Evolutionary conservation across 2,797 vertebrate species (phyloP).

Genomic region (Acipenser oxyrinchus): DNA sequence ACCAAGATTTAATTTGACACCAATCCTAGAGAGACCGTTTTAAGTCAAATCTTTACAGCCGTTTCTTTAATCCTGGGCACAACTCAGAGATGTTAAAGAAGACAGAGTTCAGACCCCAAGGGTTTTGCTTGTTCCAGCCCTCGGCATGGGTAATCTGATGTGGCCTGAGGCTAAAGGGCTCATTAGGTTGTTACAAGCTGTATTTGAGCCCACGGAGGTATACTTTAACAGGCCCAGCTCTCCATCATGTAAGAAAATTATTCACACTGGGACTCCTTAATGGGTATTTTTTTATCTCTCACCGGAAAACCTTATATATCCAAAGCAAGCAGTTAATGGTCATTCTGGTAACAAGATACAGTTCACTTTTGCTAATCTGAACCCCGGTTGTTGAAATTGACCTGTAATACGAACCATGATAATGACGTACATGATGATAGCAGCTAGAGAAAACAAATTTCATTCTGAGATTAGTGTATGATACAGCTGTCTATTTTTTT

Average conservation of each 20-base stretch:
- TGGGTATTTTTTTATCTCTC: not conserved
- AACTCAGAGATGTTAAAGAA: slow-evolving; percentile 27
- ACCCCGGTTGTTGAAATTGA: no score
- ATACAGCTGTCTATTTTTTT: no score
- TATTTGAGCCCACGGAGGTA: slow-evolving; percentile 51
- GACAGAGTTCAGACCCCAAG: slow-evolving; percentile 28
- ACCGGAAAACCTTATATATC: not conserved
- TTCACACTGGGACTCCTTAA: slow-evolving; percentile 2
- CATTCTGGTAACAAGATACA: no score
- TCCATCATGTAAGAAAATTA: slow-evolving; percentile 15
- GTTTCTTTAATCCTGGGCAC: slow-evolving; percentile 32
- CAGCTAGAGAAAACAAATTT: no score
- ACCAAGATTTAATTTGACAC: slow-evolving; percentile 45
- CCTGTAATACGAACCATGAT: no score
- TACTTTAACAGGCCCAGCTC: slow-evolving; percentile 42
- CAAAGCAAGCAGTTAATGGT: not conserved
- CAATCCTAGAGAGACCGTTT: slow-evolving; percentile 35
- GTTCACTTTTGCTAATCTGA: no score
- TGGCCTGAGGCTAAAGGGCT: slow-evolving; percentile 48
- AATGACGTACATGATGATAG: no score
- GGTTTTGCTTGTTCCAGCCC: slow-evolving; percentile 22
- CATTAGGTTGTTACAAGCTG: slow-evolving; percentile 50
- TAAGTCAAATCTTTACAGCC: slow-evolving; percentile 37
- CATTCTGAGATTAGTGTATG: no score
- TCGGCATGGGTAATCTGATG: slow-evolving; percentile 29